Evolutionary conservation across 2,888 invertebrate genomes (phyloP).

Genomic region (Microplitis manilae): DNA sequence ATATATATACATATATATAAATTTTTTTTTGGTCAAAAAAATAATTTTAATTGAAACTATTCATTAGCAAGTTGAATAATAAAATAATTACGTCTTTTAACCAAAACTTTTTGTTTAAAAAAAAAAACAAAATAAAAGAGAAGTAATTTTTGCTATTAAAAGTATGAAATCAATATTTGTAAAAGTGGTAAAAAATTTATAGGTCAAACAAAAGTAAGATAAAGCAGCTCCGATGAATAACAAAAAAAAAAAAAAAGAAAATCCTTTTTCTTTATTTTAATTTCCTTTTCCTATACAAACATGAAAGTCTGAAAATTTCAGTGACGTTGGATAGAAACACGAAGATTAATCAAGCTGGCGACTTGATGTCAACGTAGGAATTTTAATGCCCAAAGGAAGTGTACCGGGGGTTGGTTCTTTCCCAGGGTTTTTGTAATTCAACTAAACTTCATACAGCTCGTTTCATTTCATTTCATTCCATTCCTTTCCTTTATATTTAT

Average conservation of each 20-base stretch:
- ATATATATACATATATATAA: too few species aligned
- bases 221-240: background rate
- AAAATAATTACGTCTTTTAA: background rate
- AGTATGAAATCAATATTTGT: background rate
- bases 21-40: too few species aligned
- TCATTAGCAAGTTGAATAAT: background rate
- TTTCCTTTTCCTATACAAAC: constrained; percentile 12
- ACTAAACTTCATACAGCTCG: constrained; percentile 36
- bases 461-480: constrained; percentile 29
- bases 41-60: background rate
- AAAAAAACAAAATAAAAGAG: background rate
- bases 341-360: constrained; percentile 52
- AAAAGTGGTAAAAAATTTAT: background rate
- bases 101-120: background rate
- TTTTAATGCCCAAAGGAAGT: constrained; percentile 49
- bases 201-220: background rate
- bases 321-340: constrained; percentile 37
- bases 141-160: background rate
- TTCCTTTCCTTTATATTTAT: background rate
- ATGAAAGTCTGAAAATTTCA: constrained; percentile 35
- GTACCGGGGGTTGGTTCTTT: constrained; percentile 26
- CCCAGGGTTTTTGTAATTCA: constrained; percentile 35
- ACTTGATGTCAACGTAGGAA: constrained; percentile 51
- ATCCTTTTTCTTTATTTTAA: background rate
- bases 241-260: background rate